phyloP scores from a whole-genome alignment of 2,888 invertebrate genomes.

The Pammene fasciana region DNA sequence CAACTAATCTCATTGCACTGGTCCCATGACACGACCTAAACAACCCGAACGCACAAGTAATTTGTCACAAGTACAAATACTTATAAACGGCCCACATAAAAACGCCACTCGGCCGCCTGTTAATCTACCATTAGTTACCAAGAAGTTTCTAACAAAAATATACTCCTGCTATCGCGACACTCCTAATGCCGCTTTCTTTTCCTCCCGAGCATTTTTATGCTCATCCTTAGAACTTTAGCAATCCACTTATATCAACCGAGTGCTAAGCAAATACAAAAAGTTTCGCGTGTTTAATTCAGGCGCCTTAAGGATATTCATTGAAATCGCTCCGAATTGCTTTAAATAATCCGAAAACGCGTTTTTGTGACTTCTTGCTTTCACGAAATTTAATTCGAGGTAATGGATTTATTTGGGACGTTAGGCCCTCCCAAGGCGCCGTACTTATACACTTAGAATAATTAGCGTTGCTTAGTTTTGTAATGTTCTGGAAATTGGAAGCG shows the following conservation, averaged over 20 bases:
- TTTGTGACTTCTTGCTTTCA: slow-evolving; percentile 51
- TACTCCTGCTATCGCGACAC: slow-evolving; percentile 75
- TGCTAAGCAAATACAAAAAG: slow-evolving; percentile 82
- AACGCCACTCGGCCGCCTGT: slow-evolving; percentile 49
- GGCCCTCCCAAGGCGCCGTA: slow-evolving; percentile 1
- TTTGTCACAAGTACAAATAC: slow-evolving; percentile 26
- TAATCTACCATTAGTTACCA: slow-evolving; percentile 63
- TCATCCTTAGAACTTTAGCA: slow-evolving; percentile 81
- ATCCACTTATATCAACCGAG: slow-evolving; percentile 83
- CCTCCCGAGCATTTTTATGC: slow-evolving; percentile 77
- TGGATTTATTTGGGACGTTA: slow-evolving; percentile 39
- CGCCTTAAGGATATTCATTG: slow-evolving; percentile 80
- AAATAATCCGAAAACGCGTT: slow-evolving; percentile 74
- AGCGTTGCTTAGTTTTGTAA: slow-evolving; percentile 20
- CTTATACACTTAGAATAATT: slow-evolving; percentile 35
- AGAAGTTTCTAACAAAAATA: slow-evolving; percentile 70
- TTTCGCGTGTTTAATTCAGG: slow-evolving; percentile 79
- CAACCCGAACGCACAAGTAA: slow-evolving; percentile 11
- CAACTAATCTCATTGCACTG: slow-evolving; percentile 6
- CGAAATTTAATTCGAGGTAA: slow-evolving; percentile 43
- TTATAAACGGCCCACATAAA: slow-evolving; percentile 37
- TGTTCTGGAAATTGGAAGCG: slow-evolving; percentile 12
- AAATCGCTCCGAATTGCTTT: slow-evolving; percentile 73
- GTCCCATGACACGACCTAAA: background rate
- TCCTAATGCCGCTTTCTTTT: slow-evolving; percentile 73